Evolutionary conservation across 2,888 invertebrate genomes (phyloP), one percentile per base, ranked within the genome.

Genomic region (Pachycephus smyrnensis): DNA sequence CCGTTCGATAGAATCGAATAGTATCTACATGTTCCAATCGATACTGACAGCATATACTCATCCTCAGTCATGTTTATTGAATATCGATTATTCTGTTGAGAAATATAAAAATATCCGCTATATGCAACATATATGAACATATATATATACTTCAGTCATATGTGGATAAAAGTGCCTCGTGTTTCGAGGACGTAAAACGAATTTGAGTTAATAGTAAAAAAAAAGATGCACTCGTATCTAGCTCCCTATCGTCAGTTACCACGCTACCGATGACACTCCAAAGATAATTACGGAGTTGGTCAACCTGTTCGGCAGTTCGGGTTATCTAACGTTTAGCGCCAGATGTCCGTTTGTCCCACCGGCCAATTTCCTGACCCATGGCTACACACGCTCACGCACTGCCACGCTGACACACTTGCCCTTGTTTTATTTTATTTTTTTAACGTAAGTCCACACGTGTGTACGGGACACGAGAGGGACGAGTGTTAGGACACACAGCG

Each of bases 261-360:
- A 83, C 78, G 80, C 79, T 79, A 69, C 36, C 76, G 75, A 69
- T 40, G 77, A 77, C 71, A 74, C 76, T 74, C 73, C 68, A n/a
- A 55, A 76, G 76, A 86, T 88, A 88, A 88, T 88, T 86, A 86
- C 83, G 82, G 80, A 86, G 86, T 85, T 85, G 81, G 87, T 86
- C 86, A 88, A 89, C 89, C 88, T 89, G 89, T 85, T 86, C 84
- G 84, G 83, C 84, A 82, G 83, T 86, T 82, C 80, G 84, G 84
- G 84, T 88, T 89, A 89, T 89, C 89, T 87, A 88, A 88, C 88
- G 86, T 88, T 89, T 88, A 88, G 84, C 83, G 85, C 88, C 89
- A 89, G 88, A 89, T 89, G 89, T 87, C 84, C 76, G 71, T 71
- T 31, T 80, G 77, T 84, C 82, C 82, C 78, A 80, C 82, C 79